phyloP scores from a whole-genome alignment of 2,113 vertebrate species.

The Ailuropoda melanoleuca region DNA sequence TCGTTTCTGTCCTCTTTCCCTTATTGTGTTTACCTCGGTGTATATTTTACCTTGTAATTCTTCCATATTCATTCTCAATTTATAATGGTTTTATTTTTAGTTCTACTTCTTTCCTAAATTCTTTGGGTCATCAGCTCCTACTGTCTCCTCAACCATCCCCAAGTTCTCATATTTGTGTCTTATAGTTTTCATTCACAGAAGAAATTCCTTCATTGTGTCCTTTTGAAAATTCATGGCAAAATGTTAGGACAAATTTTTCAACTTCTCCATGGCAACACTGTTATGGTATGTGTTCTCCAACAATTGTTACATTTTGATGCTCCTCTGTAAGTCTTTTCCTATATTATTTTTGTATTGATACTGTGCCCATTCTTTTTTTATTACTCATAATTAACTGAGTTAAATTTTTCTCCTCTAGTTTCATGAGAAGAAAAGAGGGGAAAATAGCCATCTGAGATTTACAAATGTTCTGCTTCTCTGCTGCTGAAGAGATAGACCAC shows the following conservation, averaged over 20 bases:
- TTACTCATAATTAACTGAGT: background rate
- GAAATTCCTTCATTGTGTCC: background rate
- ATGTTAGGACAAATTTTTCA: slow-evolving; percentile 6
- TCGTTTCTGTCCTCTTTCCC: background rate
- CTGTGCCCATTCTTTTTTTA: background rate
- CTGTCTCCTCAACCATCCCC: background rate
- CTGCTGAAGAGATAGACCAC: background rate
- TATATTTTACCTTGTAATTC: background rate
- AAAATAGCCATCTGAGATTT: background rate
- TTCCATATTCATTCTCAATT: background rate
- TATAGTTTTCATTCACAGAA: slow-evolving; percentile 23
- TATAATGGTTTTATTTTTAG: background rate
- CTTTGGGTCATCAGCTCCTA: background rate
- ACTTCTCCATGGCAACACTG: background rate
- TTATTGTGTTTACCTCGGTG: background rate
- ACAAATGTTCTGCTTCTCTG: background rate
- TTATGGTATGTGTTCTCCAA: slow-evolving; percentile 16
- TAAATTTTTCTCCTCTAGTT: background rate
- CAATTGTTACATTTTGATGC: background rate
- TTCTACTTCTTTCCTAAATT: background rate
- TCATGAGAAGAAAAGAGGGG: background rate
- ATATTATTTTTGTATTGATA: background rate
- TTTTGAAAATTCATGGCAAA: slow-evolving; percentile 31
- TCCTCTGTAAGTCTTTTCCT: background rate
- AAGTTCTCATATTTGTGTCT: background rate